phyloP scores from a whole-genome alignment of 2,797 vertebrate species.

The Fundulus diaphanus region DNA sequence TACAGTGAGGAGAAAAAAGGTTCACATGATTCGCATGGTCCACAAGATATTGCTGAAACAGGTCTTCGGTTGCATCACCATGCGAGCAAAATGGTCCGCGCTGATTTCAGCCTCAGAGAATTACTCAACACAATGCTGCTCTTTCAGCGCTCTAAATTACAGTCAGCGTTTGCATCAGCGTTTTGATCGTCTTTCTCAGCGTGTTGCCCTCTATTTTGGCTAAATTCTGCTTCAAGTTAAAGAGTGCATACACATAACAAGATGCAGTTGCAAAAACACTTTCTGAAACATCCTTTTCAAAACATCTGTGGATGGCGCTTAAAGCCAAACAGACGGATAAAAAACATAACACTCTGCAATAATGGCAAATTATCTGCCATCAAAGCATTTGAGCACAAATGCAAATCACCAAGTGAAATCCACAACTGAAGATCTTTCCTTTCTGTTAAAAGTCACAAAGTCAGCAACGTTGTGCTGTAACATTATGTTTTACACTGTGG shows the following conservation, averaged over 20 bases:
- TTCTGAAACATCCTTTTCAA: slow-evolving; percentile 18
- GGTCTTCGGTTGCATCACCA: slow-evolving; percentile 62
- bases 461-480: not conserved
- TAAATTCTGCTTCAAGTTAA: slow-evolving; percentile 33
- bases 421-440: not conserved
- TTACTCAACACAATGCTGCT: slow-evolving; percentile 49
- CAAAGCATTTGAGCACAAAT: not conserved
- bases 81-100: slow-evolving; percentile 43
- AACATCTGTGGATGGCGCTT: slow-evolving; percentile 22
- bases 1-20: not conserved
- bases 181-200: slow-evolving; percentile 60
- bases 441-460: not conserved
- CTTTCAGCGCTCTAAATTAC: slow-evolving; percentile 48
- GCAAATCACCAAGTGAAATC: not conserved
- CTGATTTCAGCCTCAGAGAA: slow-evolving; percentile 48
- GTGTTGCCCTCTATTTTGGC: slow-evolving; percentile 28
- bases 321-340: not conserved
- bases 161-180: slow-evolving; percentile 62
- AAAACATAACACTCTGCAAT: slow-evolving; percentile 14
- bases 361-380: slow-evolving; percentile 4
- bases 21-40: slow-evolving; percentile 12
- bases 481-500: slow-evolving; percentile 10
- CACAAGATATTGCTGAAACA: slow-evolving; percentile 56
- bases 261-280: slow-evolving; percentile 15
- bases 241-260: slow-evolving; percentile 24